Evolutionary conservation across 2,888 invertebrate species (phyloP).

Genomic region (Lypha dubia): DNA sequence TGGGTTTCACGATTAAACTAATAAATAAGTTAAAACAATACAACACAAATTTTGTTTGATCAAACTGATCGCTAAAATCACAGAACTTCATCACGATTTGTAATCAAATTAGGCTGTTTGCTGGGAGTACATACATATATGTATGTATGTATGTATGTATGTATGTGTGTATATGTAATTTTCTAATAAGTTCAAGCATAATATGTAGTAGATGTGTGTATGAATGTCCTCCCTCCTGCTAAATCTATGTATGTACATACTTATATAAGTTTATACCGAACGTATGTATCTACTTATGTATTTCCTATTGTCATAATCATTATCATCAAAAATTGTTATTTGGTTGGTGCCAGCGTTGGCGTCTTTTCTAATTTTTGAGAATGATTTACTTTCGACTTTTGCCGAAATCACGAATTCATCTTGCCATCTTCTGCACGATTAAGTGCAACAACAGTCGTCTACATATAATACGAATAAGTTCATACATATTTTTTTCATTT

Average conservation of each 20-base stretch:
- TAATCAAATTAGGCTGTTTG: too few species aligned
- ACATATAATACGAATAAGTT: slow-evolving; percentile 10
- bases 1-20: too few species aligned
- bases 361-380: slow-evolving; percentile 73
- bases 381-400: slow-evolving; percentile 82
- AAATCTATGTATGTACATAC: too few species aligned
- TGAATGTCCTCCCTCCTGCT: too few species aligned
- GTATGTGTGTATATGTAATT: not conserved
- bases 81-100: too few species aligned
- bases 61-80: too few species aligned
- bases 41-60: too few species aligned
- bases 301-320: slow-evolving; percentile 66
- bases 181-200: too few species aligned
- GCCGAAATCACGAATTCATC: slow-evolving; percentile 81
- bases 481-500: not conserved
- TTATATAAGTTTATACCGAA: too few species aligned
- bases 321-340: slow-evolving; percentile 55
- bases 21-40: too few species aligned
- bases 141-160: slow-evolving; percentile 7
- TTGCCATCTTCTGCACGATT: slow-evolving; percentile 78
- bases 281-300: not conserved
- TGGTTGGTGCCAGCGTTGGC: slow-evolving; percentile 61
- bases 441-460: slow-evolving; percentile 70
- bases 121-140: not conserved
- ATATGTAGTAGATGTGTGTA: too few species aligned